Conservation (phyloP, 2,113 vertebrate genomes). For the Tragelaphus strepsiceros region DNA sequence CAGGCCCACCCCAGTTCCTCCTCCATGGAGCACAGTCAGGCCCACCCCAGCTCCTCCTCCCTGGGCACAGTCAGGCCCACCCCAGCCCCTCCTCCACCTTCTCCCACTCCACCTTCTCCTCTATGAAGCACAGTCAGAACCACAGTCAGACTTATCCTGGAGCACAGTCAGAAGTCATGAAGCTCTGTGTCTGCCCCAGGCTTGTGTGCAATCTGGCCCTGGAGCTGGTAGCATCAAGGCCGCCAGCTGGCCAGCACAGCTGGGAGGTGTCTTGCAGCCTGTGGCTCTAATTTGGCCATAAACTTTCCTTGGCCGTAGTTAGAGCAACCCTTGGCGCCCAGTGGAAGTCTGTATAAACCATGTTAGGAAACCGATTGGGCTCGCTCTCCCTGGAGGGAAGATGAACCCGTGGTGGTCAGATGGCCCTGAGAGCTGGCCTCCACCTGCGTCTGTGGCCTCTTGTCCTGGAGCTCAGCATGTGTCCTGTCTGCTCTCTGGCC, state of each 20-base stretch:
- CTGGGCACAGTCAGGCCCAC: fast-evolving
- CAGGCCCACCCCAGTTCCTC: fast-evolving
- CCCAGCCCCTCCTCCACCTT: background rate
- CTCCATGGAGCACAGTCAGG: fast-evolving
- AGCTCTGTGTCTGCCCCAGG: background rate
- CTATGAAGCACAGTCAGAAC: background rate
- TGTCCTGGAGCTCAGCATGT: fast-evolving
- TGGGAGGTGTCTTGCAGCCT: background rate
- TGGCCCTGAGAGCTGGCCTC: background rate
- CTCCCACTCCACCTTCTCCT: too few relatives aligned
- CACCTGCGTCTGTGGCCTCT: background rate
- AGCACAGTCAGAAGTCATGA: background rate
- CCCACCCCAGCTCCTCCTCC: fast-evolving
- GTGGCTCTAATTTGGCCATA: background rate
- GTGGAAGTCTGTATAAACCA: background rate
- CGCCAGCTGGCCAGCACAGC: background rate
- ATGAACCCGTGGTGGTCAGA: background rate
- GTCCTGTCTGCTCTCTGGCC: background rate
- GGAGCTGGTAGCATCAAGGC: background rate
- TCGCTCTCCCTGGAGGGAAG: background rate
- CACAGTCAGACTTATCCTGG: background rate
- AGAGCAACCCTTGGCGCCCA: background rate
- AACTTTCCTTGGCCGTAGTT: background rate
- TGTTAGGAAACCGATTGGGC: background rate
- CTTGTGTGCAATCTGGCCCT: background rate